Evolutionary conservation across 2,797 vertebrate genomes (phyloP), one percentile per base, ranked within the genome.

Genomic region (Gymnocypris eckloni): DNA sequence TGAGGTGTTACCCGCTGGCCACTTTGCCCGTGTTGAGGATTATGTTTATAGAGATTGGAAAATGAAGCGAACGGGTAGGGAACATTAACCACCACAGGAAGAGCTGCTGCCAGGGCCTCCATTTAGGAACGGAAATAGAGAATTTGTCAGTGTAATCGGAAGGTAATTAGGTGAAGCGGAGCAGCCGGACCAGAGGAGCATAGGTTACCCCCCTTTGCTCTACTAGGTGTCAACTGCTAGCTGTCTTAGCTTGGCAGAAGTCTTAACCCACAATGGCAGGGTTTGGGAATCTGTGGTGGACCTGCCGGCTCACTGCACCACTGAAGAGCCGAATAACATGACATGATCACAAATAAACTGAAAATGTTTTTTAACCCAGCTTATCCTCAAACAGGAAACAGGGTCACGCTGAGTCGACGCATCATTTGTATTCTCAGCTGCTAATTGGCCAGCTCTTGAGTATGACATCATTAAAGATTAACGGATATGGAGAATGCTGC

Each of bases 221-320:
- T 88, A 87, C 86, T 75, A 91, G 82, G 90, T 91, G 90, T 86
- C 87, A 91, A 88, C 91, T 85, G 87, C 86, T 87, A 81, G 76
- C 73, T 75, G 82, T 83, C 81, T 87, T 70, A 83, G 81, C 66
- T 88, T 87, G 86, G 88, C 87, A 87, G 90, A 89, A 71, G 88
- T 56, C 59, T 72, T 72, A 66, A 86, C 50, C 77, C 41, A 82
- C 78, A 84, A 77, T 52, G 37, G 43, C 69, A 83, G 59, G 67
- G 70, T 56, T 77, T 43, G 56, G 11, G n/a, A 28, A 56, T 86
- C 81, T 69, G 16, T 69, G 59, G 77, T 67, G 48, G 20, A 59
- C 56, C 22, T 72, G 69, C 39, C 15, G 22, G 52, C 41, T 72
- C 20, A 1, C 64, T 20, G n/a, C n/a, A 11, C 66, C 25, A 67